A percentile compares a stretch with the other conserved stretches of the same genome.
Conservation (phyloP, 2,113 vertebrate genomes). For the Platysteira castanea region DNA sequence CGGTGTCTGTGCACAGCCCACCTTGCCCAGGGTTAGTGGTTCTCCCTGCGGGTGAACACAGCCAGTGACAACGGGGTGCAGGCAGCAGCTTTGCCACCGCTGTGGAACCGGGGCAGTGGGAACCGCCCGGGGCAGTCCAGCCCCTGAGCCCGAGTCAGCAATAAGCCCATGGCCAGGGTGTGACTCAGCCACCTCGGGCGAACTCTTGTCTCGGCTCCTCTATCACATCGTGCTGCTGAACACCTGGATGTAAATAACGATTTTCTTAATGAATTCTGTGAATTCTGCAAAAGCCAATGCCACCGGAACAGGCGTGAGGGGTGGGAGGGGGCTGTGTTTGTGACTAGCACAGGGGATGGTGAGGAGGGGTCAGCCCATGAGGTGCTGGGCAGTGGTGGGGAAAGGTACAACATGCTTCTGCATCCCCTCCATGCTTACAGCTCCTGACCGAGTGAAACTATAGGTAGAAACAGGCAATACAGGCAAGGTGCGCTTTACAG, state of each 20-base stretch:
- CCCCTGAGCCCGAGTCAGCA: slow-evolving; percentile 56
- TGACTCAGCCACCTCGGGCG: neutral
- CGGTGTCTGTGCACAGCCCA: neutral
- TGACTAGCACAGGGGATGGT: neutral
- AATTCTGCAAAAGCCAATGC: slow-evolving; percentile 66
- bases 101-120: neutral
- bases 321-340: neutral
- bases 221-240: slow-evolving; percentile 36
- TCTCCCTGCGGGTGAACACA: neutral
- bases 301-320: neutral
- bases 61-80: neutral
- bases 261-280: slow-evolving; percentile 74
- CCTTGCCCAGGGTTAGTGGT: neutral
- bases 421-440: neutral
- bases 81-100: neutral
- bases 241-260: slow-evolving; percentile 46
- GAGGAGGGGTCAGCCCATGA: neutral
- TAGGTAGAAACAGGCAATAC: neutral
- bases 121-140: neutral
- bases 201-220: slow-evolving; percentile 23
- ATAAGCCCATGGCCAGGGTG: slow-evolving; percentile 47
- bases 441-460: neutral
- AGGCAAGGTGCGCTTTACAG: neutral
- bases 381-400: neutral
- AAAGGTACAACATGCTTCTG: neutral